Evolutionary conservation across 2,888 invertebrate genomes (phyloP), one percentile per base, ranked within the genome.

Genomic region (Azorinus chamasolen): DNA sequence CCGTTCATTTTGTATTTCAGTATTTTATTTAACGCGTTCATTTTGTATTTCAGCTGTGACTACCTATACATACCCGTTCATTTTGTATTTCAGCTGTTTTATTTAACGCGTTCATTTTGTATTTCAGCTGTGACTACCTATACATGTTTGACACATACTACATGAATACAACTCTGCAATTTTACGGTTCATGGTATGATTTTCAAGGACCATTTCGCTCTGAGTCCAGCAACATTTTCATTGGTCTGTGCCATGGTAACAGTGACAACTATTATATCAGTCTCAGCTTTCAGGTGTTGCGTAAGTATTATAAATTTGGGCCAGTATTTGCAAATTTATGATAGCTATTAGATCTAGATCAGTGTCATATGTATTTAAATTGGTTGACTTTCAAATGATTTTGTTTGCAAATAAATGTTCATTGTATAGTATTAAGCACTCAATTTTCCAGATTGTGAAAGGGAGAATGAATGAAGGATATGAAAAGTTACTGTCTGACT

Each of bases 131-230:
- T 76, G 81, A 81, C 58, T 85, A 86, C 63, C 62, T 86, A 32
- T 82, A 76, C 41, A 69, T 84, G 39, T 86, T 86, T 78, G 87
- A 87, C 55, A 77, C 69, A 37, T 78, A 83, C 43, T 87, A 86
- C 51, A 59, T 75, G 62, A 84, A 86, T 57, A 74, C 82, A 41
- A 83, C 83, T 5, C 43, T 72, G 53, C 55, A 37, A 18, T 71
- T 58, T 48, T 71, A 77, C 51, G 4, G 22, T 10, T 16, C 43
- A 18, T 68, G 41, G 68, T 45, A 43, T 10, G 18, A 62, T 2
- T 53, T 53, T 14, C 27, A 43, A 24, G 39, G 46, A 32, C 46
- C 57, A 10, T 84, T 81, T 25, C 55, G 57, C n/a, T 82, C 85
- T 0, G 69, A 71, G 50, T 85, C 85, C 1, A 84, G 81, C 71